Evolutionary conservation across 2,888 invertebrate genomes (phyloP).

Genomic region (Sesamia inferens): DNA sequence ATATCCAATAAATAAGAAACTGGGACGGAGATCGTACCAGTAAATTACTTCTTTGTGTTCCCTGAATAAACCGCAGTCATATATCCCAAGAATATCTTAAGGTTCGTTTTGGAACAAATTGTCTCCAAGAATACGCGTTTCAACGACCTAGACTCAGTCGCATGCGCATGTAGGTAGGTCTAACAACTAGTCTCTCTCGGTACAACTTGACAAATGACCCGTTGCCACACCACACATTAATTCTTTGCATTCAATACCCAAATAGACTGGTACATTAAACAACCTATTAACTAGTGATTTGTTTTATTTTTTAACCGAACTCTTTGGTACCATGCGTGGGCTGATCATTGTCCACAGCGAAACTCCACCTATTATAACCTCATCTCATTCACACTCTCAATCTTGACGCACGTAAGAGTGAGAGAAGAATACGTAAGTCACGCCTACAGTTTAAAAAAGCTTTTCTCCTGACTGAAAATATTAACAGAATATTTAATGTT

Average conservation of each 20-base stretch:
- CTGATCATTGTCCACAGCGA: constrained; percentile 64
- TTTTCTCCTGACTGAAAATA: constrained; percentile 58
- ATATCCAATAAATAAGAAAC: neutral
- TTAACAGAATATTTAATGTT: constrained; percentile 47
- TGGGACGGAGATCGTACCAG: neutral
- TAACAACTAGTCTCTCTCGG: constrained; percentile 29
- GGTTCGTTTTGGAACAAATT: constrained; percentile 3
- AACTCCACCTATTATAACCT: constrained; percentile 75
- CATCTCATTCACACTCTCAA: constrained; percentile 63
- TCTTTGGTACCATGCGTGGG: constrained; percentile 73
- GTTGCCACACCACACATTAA: constrained; percentile 56
- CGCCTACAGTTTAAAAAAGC: constrained; percentile 64
- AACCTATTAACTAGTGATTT: constrained; percentile 75
- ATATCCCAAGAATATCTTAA: neutral
- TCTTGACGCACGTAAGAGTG: constrained; percentile 53
- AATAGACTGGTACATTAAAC: constrained; percentile 71
- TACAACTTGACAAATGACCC: constrained; percentile 59
- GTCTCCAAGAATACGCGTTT: constrained; percentile 26
- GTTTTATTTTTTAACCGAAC: constrained; percentile 74
- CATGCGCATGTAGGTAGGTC: constrained; percentile 15
- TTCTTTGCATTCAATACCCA: constrained; percentile 65
- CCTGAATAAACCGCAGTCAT: neutral
- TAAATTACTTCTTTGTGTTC: constrained; percentile 8
- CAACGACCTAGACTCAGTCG: constrained; percentile 24
- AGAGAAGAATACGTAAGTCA: constrained; percentile 52